Evolutionary conservation across 1,140 invertebrate species (phyloP).

Genomic region (Bombus waltoni): DNA sequence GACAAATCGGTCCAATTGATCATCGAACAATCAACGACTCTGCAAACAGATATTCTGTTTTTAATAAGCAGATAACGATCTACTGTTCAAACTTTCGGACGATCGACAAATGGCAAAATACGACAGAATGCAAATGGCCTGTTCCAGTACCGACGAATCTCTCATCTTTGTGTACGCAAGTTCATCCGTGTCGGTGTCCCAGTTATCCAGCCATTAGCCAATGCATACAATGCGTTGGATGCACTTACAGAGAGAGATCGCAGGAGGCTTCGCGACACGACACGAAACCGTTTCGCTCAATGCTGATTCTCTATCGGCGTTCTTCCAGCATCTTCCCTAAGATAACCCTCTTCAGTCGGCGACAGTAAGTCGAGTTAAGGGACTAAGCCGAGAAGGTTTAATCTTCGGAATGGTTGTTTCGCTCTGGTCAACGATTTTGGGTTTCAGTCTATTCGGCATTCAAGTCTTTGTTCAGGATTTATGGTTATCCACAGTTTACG

Average conservation of each 20-base stretch:
- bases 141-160: background rate
- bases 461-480: no score
- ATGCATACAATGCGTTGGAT: constrained; percentile 34
- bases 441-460: no score
- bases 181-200: background rate
- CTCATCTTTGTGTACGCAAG: background rate
- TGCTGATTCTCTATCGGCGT: constrained; percentile 55
- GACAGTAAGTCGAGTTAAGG: constrained; percentile 2
- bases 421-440: background rate
- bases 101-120: background rate
- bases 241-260: constrained; percentile 25
- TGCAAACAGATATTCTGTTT: background rate
- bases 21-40: background rate
- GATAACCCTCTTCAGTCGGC: constrained; percentile 38
- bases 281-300: constrained; percentile 27
- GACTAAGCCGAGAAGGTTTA: constrained; percentile 57
- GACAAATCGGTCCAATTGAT: background rate
- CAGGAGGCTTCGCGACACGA: constrained; percentile 1
- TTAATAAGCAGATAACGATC: background rate
- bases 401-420: constrained; percentile 21
- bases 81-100: background rate
- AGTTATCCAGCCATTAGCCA: constrained; percentile 26
- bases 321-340: constrained; percentile 43
- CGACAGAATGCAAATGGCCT: background rate
- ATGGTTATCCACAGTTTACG: no score